Base-by-base conservation (phyloP, 2,888 invertebrate genomes). In the Amphipoea lucens region DNA sequence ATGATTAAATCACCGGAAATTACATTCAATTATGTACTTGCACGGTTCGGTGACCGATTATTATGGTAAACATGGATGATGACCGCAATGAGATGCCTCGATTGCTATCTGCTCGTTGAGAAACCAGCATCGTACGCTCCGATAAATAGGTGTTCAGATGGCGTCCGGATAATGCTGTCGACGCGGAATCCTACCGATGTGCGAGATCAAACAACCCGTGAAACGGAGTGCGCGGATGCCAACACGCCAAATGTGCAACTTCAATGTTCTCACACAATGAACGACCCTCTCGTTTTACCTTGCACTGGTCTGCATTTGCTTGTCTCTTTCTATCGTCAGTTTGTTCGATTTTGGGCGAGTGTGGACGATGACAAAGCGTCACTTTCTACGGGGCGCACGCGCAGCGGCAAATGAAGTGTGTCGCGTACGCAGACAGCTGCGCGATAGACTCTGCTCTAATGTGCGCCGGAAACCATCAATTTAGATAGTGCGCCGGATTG, bases 401-500 rank as follows among this genome's bases (percentile, higher is more conserved):
- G 96, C 94, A 95, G 89, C 92, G 92, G 92, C 95, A 95, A 96
- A 95, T 96, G 96, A 96, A 96, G 96, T 96, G 96, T 96, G 96
- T 96, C 96, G 96, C 94, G 93, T 92, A 92, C 93, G 91, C 93
- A 94, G 96, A 95, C 96, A 96, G 96, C 95, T 96, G 96, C 94
- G 92, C 95, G 94, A 95, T 95, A 95, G 94, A 94, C 92, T 92
- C 91, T 90, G 92, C 91, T 94, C 94, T 95, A 96, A 96, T 95
- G 95, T 94, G 91, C 95, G 91, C 96, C 96, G 97, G 97, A 97
- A 97, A 95, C 95, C 94, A 97, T 96, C 96, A 96, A 97, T 97
- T 96, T 92, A 96, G 96, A 96, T 95, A 96, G 96, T 95, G 94
- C 94, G 94, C 93, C 92, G 95, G 95, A 95, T 96, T 94, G 96